Evolutionary conservation across 2,113 vertebrate species (phyloP).

Genomic region (Sapajus apella): DNA sequence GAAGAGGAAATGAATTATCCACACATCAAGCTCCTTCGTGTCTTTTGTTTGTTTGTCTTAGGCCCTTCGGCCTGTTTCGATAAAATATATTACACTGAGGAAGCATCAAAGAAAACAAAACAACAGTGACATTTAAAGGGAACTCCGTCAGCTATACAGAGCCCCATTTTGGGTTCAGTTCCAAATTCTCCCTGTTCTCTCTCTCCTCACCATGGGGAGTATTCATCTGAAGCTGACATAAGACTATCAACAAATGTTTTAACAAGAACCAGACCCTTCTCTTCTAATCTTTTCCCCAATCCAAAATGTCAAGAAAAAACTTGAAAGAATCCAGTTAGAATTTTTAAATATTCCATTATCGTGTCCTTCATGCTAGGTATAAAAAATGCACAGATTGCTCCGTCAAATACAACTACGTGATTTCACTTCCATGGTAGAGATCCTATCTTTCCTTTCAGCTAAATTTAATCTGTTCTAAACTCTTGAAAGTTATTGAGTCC

Average conservation of each 20-base stretch:
- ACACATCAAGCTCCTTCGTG: not conserved
- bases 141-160: not conserved
- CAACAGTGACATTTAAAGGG: not conserved
- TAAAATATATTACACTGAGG: not conserved
- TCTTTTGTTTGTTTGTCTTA: not conserved
- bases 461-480: not conserved
- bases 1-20: constrained; percentile 12
- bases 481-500: not conserved
- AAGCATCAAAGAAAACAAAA: constrained; percentile 9
- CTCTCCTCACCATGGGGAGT: not conserved
- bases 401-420: not conserved
- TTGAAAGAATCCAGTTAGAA: not conserved
- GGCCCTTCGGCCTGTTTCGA: not conserved
- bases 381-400: not conserved
- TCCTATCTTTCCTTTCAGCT: not conserved
- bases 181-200: not conserved
- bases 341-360: not conserved
- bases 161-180: not conserved
- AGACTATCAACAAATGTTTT: not conserved
- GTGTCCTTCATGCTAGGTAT: not conserved
- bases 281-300: not conserved
- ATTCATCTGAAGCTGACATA: not conserved
- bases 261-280: not conserved
- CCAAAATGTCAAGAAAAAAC: not conserved
- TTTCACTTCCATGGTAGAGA: not conserved